A percentile compares a stretch with the other conserved stretches of the same genome.
Evolutionary conservation across 30 jellyfish, hydroid and myxozoan species (phyloP).

Genomic region (Aurelia aurita): DNA sequence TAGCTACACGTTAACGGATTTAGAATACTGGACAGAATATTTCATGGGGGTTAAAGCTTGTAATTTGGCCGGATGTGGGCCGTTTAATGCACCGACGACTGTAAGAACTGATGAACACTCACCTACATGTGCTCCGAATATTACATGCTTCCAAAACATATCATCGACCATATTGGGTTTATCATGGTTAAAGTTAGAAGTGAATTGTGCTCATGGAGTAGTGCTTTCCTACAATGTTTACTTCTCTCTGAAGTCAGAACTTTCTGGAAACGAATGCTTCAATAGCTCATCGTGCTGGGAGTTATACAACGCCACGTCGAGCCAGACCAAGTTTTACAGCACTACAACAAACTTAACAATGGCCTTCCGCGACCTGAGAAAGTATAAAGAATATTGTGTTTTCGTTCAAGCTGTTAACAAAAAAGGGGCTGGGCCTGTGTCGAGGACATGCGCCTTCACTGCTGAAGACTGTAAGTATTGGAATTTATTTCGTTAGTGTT

Average conservation of each 20-base stretch:
- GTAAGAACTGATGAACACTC: constrained; percentile 49
- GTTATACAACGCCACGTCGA: background rate
- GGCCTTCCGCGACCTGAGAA: constrained; percentile 33
- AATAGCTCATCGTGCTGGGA: constrained; percentile 33
- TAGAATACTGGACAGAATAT: constrained; percentile 51
- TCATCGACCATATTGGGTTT: constrained; percentile 31
- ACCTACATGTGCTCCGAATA: constrained; percentile 65
- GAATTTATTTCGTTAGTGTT: too few relatives aligned
- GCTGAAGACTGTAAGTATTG: constrained; percentile 73
- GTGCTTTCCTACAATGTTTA: constrained; percentile 20
- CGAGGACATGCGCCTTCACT: constrained; percentile 40
- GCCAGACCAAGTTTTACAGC: constrained; percentile 7
- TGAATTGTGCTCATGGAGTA: constrained; percentile 61
- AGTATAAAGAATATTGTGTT: constrained; percentile 45
- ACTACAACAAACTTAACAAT: background rate
- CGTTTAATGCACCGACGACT: constrained; percentile 14
- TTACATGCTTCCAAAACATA: constrained; percentile 4
- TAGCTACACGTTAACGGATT: background rate
- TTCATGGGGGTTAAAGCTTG: constrained; percentile 61
- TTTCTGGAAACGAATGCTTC: constrained; percentile 25
- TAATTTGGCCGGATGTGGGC: constrained; percentile 69
- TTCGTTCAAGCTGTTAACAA: constrained; percentile 53
- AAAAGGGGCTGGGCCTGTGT: constrained; percentile 71
- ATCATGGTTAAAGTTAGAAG: constrained; percentile 34
- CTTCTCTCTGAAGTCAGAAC: constrained; percentile 10